Evolutionary conservation across 2,888 invertebrate genomes (phyloP), one percentile per base, ranked within the genome.

Genomic region (Tipula helvola): DNA sequence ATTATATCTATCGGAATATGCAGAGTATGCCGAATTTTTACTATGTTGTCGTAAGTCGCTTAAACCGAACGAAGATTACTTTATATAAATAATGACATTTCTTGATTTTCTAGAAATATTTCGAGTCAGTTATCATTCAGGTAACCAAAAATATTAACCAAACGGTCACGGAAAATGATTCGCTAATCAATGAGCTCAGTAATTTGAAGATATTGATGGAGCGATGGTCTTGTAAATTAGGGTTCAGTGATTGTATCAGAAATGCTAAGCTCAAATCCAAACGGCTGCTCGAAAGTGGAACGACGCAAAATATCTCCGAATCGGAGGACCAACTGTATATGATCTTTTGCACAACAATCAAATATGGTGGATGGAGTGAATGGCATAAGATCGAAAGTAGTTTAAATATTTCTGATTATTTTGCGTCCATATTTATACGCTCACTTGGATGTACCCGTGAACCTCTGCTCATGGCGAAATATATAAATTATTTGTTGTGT

Each of bases 341-440:
- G 12, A 86, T 87, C 5, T 47, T 87, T 10, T 87, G 87, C 12
- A 87, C 87, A 13, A 86, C 87, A 5, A 87, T 87, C 7, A 87
- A 86, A 85, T 87, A 87, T 86, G 86, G 86, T 36, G 87, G 87
- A 5, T 87, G 86, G 44, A 47, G 83, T 57, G 87, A 87, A 36
- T 87, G 87, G 87, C 86, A 87, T 39, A 52, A 42, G 7, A 47
- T 87, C 12, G 83, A 87, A 86, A 28, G 28, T 28, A 44, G 28
- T 44, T 44, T 86, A 44, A 86, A 44, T 36, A 44, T 36, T 28
- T 44, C 44, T 3, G 36, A 18, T 5, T 42, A 86, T 86, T 36
- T 36, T 44, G 10, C 44, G 2, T 36, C 44, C 13, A 28, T 86
- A 4, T 44, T 86, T 47, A 86, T 86, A 44, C 36, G 44, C 18